These are phyloP conservation scores for Mythimna impura DNA, from an alignment of 2,888 invertebrate species.

Conservation along the genomic window DNA sequence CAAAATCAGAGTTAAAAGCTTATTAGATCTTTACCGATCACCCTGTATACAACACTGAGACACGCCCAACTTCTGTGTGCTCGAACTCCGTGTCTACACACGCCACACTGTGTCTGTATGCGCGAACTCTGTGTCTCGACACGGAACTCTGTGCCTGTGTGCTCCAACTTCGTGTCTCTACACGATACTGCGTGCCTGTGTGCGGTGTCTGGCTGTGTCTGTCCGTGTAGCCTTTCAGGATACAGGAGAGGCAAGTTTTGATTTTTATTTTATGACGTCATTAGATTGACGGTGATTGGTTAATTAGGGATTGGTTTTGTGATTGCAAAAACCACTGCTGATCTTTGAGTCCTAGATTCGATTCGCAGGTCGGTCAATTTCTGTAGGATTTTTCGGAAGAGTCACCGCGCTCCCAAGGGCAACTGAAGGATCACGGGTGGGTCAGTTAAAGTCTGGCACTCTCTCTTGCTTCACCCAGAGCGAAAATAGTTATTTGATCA, in stretches of 20 bases:
- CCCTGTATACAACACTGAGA: conserved; percentile 34
- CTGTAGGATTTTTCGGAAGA: no score
- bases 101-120: conserved; percentile 31
- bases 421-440: no score
- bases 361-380: background rate
- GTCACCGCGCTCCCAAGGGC: no score
- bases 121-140: conserved; percentile 14
- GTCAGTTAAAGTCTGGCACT: no score
- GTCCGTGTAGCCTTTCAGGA: conserved; percentile 62
- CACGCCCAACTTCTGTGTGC: conserved; percentile 22
- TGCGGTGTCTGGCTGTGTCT: conserved; percentile 58
- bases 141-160: conserved; percentile 16
- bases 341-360: background rate
- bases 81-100: conserved; percentile 16
- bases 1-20: no score
- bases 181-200: conserved; percentile 32
- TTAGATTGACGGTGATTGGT: conserved; percentile 1
- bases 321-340: background rate
- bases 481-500: no score
- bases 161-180: conserved; percentile 22
- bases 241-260: conserved; percentile 51
- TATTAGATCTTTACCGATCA: background rate
- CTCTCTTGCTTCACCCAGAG: no score
- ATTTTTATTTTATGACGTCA: conserved; percentile 52
- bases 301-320: conserved; percentile 1